These are phyloP conservation scores for Prenolepis imparis DNA, from an alignment of 2,888 invertebrate species.

Conservation along the genomic window DNA sequence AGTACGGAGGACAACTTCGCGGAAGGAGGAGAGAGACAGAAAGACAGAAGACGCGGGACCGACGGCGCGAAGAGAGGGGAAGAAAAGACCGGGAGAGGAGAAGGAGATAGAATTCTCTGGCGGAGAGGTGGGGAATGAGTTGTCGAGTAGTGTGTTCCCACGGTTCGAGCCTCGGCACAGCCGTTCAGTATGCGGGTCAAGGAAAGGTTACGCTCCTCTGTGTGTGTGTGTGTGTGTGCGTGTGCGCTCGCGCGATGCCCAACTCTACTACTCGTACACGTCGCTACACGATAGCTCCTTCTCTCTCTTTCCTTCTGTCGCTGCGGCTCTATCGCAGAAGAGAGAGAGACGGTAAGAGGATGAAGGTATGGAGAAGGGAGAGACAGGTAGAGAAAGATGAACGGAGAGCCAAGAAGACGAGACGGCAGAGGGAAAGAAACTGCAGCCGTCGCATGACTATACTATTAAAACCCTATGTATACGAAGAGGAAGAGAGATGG, in stretches of 20 bases:
- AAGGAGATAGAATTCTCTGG: slow-evolving; percentile 74
- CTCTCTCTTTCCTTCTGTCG: background rate
- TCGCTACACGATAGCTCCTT: slow-evolving; percentile 40
- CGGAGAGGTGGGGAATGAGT: slow-evolving; percentile 82
- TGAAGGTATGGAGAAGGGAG: slow-evolving; percentile 15
- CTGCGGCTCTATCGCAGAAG: slow-evolving; percentile 29
- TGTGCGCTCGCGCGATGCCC: slow-evolving; percentile 73
- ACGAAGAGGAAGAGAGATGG: slow-evolving; percentile 59
- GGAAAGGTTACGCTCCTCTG: slow-evolving; percentile 88
- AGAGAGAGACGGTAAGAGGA: slow-evolving; percentile 47
- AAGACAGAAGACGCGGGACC: slow-evolving; percentile 68
- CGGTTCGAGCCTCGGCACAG: slow-evolving; percentile 89
- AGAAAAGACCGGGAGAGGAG: slow-evolving; percentile 64
- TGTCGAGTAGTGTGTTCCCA: slow-evolving; percentile 86
- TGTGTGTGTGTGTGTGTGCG: slow-evolving; percentile 70
- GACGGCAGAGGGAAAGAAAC: slow-evolving; percentile 18
- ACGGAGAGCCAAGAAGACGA: slow-evolving; percentile 28
- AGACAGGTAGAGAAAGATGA: slow-evolving; percentile 50
- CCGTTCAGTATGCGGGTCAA: slow-evolving; percentile 89
- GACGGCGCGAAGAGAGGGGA: slow-evolving; percentile 65
- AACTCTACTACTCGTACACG: slow-evolving; percentile 68
- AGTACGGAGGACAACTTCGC: slow-evolving; percentile 40
- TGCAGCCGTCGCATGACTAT: slow-evolving; percentile 78
- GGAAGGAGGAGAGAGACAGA: slow-evolving; percentile 72
- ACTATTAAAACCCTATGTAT: slow-evolving; percentile 81